phyloP scores from a whole-genome alignment of 1,140 invertebrate species.

The Frieseomelitta varia region DNA sequence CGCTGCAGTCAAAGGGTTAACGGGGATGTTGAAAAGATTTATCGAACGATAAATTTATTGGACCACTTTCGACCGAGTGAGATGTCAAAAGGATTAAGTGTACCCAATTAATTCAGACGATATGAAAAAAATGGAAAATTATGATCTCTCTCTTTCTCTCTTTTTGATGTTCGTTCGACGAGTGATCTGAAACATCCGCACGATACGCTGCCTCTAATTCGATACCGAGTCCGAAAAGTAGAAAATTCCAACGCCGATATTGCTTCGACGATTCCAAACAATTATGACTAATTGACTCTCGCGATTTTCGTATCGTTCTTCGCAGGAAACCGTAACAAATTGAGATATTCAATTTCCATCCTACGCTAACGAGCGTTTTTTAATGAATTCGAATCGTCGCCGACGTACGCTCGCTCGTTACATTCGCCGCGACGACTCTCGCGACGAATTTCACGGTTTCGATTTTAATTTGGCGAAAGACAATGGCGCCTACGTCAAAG shows the following conservation, averaged over 20 bases:
- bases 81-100: neutral
- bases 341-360: neutral
- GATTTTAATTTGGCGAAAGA: constrained; percentile 4
- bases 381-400: neutral
- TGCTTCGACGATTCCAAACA: neutral
- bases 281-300: neutral
- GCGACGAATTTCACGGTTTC: neutral
- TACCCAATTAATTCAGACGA: neutral
- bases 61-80: neutral
- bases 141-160: too few relatives aligned
- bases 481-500: constrained; percentile 2
- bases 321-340: neutral
- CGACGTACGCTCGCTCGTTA: neutral
- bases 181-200: neutral
- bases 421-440: neutral
- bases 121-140: neutral
- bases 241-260: too few relatives aligned
- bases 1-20: neutral
- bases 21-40: neutral
- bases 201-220: neutral
- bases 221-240: neutral
- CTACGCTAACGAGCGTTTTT: neutral
- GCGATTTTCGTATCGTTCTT: neutral
- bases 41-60: neutral
- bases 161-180: neutral